A percentile compares a stretch with the other conserved stretches of the same genome.
Evolutionary conservation across 2,888 invertebrate genomes (phyloP).

Genomic region (Sceliomorpha sp.): DNA sequence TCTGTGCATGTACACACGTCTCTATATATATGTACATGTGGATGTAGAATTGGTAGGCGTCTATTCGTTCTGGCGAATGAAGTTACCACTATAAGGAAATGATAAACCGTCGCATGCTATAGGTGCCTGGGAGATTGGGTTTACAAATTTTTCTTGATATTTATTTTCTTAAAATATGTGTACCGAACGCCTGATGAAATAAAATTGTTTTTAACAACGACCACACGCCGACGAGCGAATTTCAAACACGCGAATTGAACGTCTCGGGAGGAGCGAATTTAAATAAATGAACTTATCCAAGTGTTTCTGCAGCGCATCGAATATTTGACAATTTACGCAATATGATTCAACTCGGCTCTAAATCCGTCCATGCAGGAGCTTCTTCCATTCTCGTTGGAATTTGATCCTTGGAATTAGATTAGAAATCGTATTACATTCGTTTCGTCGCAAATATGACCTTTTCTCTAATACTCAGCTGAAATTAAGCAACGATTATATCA

Average conservation of each 20-base stretch:
- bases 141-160: conserved; percentile 28
- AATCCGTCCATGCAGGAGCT: conserved; percentile 39
- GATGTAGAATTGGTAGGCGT: conserved; percentile 36
- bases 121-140: conserved; percentile 34
- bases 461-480: too few relatives aligned
- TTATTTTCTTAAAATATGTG: conserved; percentile 31
- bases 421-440: conserved; percentile 29
- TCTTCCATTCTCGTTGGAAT: conserved; percentile 27
- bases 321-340: conserved; percentile 15
- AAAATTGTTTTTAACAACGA: conserved; percentile 21
- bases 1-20: conserved; percentile 45
- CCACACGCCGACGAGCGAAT: neutral
- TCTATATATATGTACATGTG: conserved; percentile 16
- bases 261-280: conserved; percentile 12
- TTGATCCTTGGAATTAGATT: conserved; percentile 25
- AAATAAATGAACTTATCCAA: conserved; percentile 21
- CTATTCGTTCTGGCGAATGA: conserved; percentile 31
- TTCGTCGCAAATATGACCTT: conserved; percentile 13
- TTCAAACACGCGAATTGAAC: conserved; percentile 8
- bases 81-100: conserved; percentile 31
- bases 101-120: conserved; percentile 37
- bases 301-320: conserved; percentile 27
- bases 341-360: conserved; percentile 5
- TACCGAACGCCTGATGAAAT: conserved; percentile 13
- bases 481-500: too few relatives aligned